Conservation (phyloP, 2,797 vertebrate species). For the Miichthys miiuy region DNA sequence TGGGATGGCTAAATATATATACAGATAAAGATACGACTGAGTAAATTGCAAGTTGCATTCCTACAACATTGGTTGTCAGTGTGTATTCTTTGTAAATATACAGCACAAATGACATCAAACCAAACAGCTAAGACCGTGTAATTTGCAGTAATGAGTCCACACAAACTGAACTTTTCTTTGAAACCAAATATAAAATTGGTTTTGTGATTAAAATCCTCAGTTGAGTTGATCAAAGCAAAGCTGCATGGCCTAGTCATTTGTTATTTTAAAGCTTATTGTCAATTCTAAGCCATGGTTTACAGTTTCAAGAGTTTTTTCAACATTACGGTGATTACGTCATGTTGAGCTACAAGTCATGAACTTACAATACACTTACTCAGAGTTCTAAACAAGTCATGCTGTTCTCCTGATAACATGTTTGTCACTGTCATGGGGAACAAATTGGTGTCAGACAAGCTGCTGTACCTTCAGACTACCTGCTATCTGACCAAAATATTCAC, state of each 20-base stretch:
- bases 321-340: background rate
- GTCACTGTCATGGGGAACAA: conserved; percentile 7
- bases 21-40: conserved; percentile 44
- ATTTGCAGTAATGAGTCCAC: conserved; percentile 1
- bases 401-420: background rate
- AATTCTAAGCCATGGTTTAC: background rate
- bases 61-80: conserved; percentile 13
- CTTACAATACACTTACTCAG: background rate
- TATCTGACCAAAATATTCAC: background rate
- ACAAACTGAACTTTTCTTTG: background rate
- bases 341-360: background rate
- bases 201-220: background rate
- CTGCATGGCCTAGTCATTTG: background rate
- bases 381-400: conserved; percentile 4
- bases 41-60: conserved; percentile 32
- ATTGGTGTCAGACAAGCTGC: background rate
- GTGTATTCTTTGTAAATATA: conserved; percentile 31
- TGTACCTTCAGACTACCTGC: background rate
- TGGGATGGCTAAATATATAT: conserved; percentile 52
- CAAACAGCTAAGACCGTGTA: conserved; percentile 5
- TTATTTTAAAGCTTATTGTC: background rate
- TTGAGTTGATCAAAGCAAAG: background rate
- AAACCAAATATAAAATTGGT: background rate
- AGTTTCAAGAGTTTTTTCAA: background rate
- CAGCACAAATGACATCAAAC: conserved; percentile 21